Evolutionary conservation across 2,113 vertebrate species (phyloP).

Genomic region (Rhinopomastus cyanomelas): DNA sequence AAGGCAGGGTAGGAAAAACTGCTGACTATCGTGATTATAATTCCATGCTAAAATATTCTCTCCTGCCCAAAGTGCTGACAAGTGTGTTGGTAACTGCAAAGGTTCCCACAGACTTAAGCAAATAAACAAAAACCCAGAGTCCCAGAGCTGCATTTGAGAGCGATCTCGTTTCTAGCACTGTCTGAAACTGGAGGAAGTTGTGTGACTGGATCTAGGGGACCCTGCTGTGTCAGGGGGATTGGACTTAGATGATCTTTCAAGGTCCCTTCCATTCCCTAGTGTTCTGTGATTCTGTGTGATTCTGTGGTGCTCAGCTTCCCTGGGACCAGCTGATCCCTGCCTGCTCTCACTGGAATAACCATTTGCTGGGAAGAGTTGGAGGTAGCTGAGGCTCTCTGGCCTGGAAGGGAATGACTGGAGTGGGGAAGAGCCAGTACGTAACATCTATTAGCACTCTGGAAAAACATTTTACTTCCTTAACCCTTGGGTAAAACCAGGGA

Average conservation of each 20-base stretch:
- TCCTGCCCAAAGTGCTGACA: constrained; percentile 51
- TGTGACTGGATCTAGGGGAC: too few relatives aligned
- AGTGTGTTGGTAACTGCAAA: constrained; percentile 49
- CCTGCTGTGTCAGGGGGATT: too few relatives aligned
- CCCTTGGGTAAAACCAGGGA: not conserved
- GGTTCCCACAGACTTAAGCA: constrained; percentile 42
- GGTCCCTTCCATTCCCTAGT: too few relatives aligned
- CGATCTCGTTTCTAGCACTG: not conserved
- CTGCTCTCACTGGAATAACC: not conserved
- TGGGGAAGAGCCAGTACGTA: not conserved
- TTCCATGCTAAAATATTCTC: constrained; percentile 10
- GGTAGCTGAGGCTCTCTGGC: not conserved
- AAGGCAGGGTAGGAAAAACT: not conserved
- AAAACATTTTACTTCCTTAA: not conserved
- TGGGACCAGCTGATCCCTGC: not conserved
- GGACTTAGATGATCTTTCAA: too few relatives aligned
- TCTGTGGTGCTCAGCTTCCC: not conserved
- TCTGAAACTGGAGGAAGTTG: not conserved
- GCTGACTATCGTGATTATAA: not conserved
- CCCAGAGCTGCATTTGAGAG: not conserved
- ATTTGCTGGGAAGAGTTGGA: not conserved
- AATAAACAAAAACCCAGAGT: constrained; percentile 35
- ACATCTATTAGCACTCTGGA: not conserved
- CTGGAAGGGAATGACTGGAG: not conserved
- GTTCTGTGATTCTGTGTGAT: too few relatives aligned